A percentile compares a stretch with the other conserved stretches of the same genome.
Evolutionary conservation across 92 coral and sea anemone genomes (phyloP).

Genomic region (Siderastrea siderea): DNA sequence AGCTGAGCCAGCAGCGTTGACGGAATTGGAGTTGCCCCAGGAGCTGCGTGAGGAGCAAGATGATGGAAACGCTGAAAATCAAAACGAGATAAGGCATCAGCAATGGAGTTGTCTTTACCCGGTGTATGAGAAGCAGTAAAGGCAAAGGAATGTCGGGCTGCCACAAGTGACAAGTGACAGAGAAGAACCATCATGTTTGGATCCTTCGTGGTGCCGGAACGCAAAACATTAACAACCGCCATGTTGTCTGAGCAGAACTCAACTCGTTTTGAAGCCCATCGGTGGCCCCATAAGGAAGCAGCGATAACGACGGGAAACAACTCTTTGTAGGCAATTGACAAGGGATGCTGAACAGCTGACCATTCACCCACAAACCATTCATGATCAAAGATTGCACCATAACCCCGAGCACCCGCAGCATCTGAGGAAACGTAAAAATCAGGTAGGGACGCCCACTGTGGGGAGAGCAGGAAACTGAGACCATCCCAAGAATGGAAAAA

Average conservation of each 20-base stretch:
- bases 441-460: neutral
- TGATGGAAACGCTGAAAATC: neutral
- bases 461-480: neutral
- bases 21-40: neutral
- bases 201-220: slow-evolving; percentile 18
- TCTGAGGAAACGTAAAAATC: neutral
- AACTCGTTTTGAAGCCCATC: neutral
- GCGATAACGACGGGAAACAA: no score
- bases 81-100: neutral
- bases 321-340: no score
- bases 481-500: slow-evolving; percentile 23
- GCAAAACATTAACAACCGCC: slow-evolving; percentile 4
- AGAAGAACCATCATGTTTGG: slow-evolving; percentile 14
- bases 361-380: neutral
- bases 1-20: neutral
- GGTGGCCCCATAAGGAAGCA: no score
- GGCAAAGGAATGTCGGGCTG: no score
- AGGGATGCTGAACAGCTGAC: no score
- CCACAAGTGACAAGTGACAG: no score
- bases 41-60: no score
- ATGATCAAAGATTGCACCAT: neutral
- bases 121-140: no score
- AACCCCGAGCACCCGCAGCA: slow-evolving; percentile 8
- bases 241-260: neutral
- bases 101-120: neutral